A percentile compares a stretch with the other conserved stretches of the same genome.
Evolutionary conservation across 2,888 invertebrate species (phyloP).

Genomic region (Mythimna lalbum): DNA sequence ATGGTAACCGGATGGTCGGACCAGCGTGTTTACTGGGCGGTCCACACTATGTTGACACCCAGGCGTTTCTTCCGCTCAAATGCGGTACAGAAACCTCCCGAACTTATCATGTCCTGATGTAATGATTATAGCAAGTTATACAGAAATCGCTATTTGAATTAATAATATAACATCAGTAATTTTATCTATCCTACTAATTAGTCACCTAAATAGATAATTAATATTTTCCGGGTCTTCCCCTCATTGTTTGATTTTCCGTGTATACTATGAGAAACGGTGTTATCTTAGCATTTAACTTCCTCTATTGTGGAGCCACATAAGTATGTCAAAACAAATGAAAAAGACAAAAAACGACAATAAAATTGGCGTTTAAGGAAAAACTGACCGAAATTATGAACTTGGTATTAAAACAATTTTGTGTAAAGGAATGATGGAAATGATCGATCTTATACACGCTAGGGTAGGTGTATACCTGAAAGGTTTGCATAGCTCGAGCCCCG

Average conservation of each 20-base stretch:
- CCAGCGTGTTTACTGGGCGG: too few relatives aligned
- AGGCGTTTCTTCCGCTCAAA: too few relatives aligned
- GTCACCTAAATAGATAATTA: constrained; percentile 19
- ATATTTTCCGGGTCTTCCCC: constrained; percentile 39
- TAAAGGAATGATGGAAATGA: not conserved
- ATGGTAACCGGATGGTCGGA: too few relatives aligned
- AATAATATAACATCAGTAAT: not conserved
- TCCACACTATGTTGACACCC: too few relatives aligned
- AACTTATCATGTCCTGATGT: too few relatives aligned
- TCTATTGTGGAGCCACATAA: constrained; percentile 7
- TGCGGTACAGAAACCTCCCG: too few relatives aligned
- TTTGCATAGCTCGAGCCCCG: too few relatives aligned
- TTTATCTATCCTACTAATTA: constrained; percentile 6
- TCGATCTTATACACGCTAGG: too few relatives aligned
- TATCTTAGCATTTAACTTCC: constrained; percentile 28
- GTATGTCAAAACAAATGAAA: constrained; percentile 25
- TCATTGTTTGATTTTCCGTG: constrained; percentile 37
- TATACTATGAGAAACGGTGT: constrained; percentile 14
- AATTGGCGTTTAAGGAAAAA: constrained; percentile 25
- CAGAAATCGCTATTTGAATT: not conserved
- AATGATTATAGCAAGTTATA: not conserved
- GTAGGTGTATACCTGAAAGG: too few relatives aligned
- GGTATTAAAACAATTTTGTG: not conserved
- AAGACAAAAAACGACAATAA: not conserved
- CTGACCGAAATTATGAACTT: not conserved